Base-by-base conservation (phyloP, 2,113 vertebrate species). In the Notothenia rossii region DNA sequence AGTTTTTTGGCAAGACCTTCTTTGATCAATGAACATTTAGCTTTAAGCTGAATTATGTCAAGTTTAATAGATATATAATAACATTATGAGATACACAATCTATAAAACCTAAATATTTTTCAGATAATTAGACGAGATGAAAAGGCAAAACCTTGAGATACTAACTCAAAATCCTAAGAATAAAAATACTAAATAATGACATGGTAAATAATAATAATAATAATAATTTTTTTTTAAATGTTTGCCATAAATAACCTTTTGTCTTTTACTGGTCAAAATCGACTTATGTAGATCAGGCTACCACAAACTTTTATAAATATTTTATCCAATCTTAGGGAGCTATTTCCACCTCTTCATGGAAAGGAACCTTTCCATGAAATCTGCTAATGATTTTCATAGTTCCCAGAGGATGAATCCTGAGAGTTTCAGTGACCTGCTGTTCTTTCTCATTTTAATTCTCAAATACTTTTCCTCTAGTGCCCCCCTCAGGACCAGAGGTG, bases 401-500 rank as follows among this genome's bases (percentile, higher is more conserved):
- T 72, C 11, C 50, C 82, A 3, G 46, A 70, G 22, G 82, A 49
- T 71, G 48, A 80, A 60, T 61, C 72, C 48, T 48, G 2, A 49
- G 55, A 5, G 40, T 25, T 55, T 29, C 7, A 14, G 10, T 46
- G 69, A 69, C 9, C 11, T 3, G 3, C 4, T 48, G 20, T 43
- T 49, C 33, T 60, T 25, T 59, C 20, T 22, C 5, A 18, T 18
- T 49, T 49, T 10, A 10, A 33, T 58, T 10, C 45, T 65, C n/a
- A 2, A 45, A 60, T 18, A 43, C 51, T 68, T 83, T 67, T 54
- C 50, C 56, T 67, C 18, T 75, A 77, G 85, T 81, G 50, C 85
- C 83, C 69, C 60, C 87, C 61, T 77, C 64, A 84, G 80, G 83
- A 67, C 66, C 78, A 45, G 20, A 17, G 22, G 22, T 45, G 60